Evolutionary conservation across 2,113 vertebrate genomes (phyloP), one percentile per base, ranked within the genome.

Genomic region (Cardinalis cardinalis): DNA sequence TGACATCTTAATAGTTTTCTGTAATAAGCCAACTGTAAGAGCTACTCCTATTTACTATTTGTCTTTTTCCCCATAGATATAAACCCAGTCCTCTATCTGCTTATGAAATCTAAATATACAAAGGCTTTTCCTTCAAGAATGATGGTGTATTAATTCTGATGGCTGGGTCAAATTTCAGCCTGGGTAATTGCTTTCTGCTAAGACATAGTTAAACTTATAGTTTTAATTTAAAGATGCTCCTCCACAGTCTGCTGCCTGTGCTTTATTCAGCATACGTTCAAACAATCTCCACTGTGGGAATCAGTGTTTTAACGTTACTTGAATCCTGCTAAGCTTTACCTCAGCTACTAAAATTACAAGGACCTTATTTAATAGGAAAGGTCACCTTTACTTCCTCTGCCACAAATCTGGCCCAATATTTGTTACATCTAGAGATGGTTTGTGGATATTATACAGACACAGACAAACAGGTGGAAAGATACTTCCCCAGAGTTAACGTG

Each of bases 51-150:
- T 77, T 87, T 73, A 41, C 84, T 92, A 34, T 92, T 91, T 77
- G 64, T 87, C 87, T 95, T 73, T 49, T 84, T n/a, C 70, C 59
- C 63, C 56, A 29, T 68, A 94, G 78, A 90, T 59, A 79, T 52
- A 91, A 94, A 83, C 26, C 51, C 71, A 38, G 19, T 36, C 43
- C 60, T 55, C 63, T 90, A 88, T 94, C 92, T 93, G 74, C n/a
- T 94, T 93, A 83, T 90, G 92, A 89, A 95, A 95, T 93, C 95
- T 94, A 89, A 95, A 89, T 92, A 93, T 95, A 79, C 81, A 89
- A 85, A 92, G 78, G 63, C 92, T 64, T 79, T 90, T 87, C 59
- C 81, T 89, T 65, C 48, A 65, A 60, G 84, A 83, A 26, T 25
- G 49, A 83, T 80, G 68, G 48, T 7, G 7, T 23, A 87, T 89